Evolutionary conservation across 2,113 vertebrate genomes (phyloP).

Genomic region (Atrichornis clamosus): DNA sequence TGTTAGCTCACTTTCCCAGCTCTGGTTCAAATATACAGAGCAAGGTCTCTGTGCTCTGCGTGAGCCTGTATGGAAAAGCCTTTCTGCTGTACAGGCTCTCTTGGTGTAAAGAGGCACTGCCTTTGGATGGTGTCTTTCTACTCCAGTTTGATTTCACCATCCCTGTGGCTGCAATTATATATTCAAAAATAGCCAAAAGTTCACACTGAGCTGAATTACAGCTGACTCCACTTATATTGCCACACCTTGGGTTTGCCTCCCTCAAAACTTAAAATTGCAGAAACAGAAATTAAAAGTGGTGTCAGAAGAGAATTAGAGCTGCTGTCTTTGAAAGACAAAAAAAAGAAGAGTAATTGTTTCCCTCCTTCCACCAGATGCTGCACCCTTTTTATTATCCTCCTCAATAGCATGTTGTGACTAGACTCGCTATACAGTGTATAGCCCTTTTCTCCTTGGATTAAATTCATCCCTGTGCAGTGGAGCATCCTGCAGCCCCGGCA

Average conservation of each 20-base stretch:
- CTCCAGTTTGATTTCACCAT: background rate
- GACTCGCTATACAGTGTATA: background rate
- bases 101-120: background rate
- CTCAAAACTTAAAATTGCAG: background rate
- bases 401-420: background rate
- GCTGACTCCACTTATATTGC: background rate
- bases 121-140: background rate
- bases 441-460: background rate
- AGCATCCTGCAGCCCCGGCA: background rate
- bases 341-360: background rate
- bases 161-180: background rate
- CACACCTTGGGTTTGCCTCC: background rate
- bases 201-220: background rate
- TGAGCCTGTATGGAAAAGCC: background rate
- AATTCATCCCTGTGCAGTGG: background rate
- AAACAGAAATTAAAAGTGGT: background rate
- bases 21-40: background rate
- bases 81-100: background rate
- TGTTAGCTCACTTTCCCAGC: constrained; percentile 41
- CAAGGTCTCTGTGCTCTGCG: background rate
- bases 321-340: background rate
- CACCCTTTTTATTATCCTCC: background rate
- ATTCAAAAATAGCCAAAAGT: background rate
- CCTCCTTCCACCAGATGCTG: background rate
- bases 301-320: background rate